These are phyloP conservation scores for Crypturellus tataupa DNA, from an alignment of 2,797 vertebrate genomes.

Conservation along the genomic window DNA sequence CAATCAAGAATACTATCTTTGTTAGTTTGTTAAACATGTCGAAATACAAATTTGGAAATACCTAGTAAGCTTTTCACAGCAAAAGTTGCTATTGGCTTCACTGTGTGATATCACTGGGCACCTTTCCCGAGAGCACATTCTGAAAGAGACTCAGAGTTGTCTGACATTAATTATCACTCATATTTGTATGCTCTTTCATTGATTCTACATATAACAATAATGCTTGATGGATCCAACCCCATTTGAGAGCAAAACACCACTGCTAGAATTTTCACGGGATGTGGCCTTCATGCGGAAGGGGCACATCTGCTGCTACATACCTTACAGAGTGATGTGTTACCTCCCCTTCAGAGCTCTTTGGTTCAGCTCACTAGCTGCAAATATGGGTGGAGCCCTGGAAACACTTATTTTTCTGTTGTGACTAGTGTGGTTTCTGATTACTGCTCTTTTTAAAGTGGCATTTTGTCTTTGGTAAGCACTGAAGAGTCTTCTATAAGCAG, in stretches of 20 bases:
- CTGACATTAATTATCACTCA: not conserved
- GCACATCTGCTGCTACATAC: not conserved
- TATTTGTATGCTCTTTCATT: not conserved
- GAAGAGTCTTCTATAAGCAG: not conserved
- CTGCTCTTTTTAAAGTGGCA: not conserved
- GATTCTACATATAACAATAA: accelerated
- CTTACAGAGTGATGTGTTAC: accelerated
- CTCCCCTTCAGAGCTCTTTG: not conserved
- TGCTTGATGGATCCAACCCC: not conserved
- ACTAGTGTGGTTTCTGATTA: not conserved
- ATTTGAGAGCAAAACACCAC: accelerated
- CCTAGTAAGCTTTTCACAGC: not conserved
- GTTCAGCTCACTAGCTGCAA: not conserved
- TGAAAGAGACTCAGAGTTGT: not conserved
- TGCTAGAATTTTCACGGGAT: not conserved
- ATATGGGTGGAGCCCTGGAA: not conserved
- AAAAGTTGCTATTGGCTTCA: not conserved
- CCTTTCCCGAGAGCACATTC: not conserved
- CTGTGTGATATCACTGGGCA: not conserved
- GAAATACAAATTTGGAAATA: not conserved
- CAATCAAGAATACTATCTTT: not conserved
- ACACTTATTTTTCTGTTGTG: not conserved
- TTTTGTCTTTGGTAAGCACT: not conserved
- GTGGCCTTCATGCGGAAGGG: accelerated
- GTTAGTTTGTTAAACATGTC: not conserved